phyloP scores from a whole-genome alignment of 2,113 vertebrate genomes.

The Tragelaphus buxtoni region DNA sequence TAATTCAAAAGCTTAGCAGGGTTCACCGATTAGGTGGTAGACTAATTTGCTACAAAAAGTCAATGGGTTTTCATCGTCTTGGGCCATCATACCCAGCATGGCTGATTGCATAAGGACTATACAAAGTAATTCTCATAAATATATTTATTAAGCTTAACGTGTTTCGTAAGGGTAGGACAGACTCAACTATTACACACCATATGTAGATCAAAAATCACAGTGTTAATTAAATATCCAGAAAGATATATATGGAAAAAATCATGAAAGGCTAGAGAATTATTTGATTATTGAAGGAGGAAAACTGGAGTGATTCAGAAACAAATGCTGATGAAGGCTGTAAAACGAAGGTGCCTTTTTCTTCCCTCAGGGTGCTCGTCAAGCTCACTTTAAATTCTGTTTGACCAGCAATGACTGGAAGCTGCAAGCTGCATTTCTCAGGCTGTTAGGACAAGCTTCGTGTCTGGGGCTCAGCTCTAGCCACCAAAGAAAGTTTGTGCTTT shows the following conservation, averaged over 20 bases:
- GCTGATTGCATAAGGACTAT: conserved; percentile 93
- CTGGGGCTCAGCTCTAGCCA: not conserved
- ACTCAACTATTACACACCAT: conserved; percentile 77
- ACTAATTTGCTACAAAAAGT: conserved; percentile 95
- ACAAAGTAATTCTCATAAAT: conserved; percentile 94
- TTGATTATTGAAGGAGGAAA: conserved; percentile 29
- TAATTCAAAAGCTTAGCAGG: conserved; percentile 96
- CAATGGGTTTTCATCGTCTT: conserved; percentile 91
- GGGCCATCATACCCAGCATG: conserved; percentile 90
- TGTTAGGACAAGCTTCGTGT: not conserved
- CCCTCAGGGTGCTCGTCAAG: not conserved
- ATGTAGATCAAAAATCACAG: conserved; percentile 77
- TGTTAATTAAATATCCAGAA: conserved; percentile 75
- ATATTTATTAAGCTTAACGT: conserved; percentile 95
- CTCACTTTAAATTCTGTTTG: conserved; percentile 8
- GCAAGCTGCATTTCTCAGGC: not conserved
- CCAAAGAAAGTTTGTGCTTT: not conserved
- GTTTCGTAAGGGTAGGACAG: conserved; percentile 84
- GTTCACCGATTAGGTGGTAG: conserved; percentile 93
- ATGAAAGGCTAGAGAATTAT: conserved; percentile 49
- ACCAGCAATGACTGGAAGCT: not conserved
- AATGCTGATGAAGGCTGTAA: conserved; percentile 68
- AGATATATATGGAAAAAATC: conserved; percentile 72
- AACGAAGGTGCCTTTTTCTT: not conserved
- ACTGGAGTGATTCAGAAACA: conserved; percentile 64